Base-by-base conservation (phyloP, 2,797 vertebrate species). In the Ataeniobius toweri region DNA sequence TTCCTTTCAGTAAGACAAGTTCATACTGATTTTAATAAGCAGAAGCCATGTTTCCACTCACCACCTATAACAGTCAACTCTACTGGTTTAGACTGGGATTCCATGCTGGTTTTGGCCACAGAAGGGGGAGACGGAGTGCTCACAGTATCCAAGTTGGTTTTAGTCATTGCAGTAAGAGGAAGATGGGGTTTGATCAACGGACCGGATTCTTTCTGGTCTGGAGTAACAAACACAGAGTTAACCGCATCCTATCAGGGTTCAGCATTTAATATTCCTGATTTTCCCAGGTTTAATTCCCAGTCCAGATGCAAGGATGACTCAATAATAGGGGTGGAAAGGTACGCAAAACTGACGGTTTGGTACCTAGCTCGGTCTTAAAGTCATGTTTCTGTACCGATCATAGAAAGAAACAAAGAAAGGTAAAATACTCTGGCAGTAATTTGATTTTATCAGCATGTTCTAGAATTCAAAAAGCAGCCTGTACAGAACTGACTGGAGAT, bases 141-240 rank as follows among this genome's bases (percentile, higher is more conserved):
- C 16, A 51, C 46, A 68, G 79, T 71, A 3, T 91, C 91, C 0
- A 67, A 58, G 81, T 53, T 82, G 61, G 46, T 1, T 36, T 81
- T 89, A 0, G 70, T 86, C 77, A 83, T 3, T 0, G 86, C 86
- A 26, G 83, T 83, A 46, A 88, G 79, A 20, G 86, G 88, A 1
- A 74, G 73, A 65, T 87, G 78, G 1, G 82, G 86, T 82, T 80
- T 83, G 67, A 51, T 70, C 51, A 24, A 51, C 46, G 31, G 75
- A 53, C 14, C 72, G 0, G 80, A 53, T 5, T 80, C 80, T 24
- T 86, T 81, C 70, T 82, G 83, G 46, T 83, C 91, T 90, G 81
- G 13, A 80, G 72, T 0, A 10, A 63, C 71, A 69, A 67, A 50
- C 22, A 39, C 8, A 14, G 3, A 48, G 24, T 68, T 39, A 39